Evolutionary conservation across 2,797 vertebrate species (phyloP).

Genomic region (Sylvia borin): DNA sequence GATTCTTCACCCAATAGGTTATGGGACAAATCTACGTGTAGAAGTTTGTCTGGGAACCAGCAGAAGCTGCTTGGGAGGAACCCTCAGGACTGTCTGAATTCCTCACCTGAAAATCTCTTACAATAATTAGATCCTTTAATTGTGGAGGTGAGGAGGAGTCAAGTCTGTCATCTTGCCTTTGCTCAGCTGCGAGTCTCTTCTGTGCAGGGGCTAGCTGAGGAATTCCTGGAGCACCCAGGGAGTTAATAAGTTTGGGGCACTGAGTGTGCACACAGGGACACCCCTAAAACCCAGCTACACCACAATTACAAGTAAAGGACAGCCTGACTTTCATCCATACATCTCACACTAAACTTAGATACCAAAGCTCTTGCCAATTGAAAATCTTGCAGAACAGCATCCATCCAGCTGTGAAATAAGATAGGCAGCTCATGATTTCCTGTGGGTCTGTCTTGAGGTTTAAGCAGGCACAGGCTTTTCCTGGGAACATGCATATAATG

Average conservation of each 20-base stretch:
- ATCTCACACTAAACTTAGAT: not conserved
- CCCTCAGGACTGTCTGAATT: not conserved
- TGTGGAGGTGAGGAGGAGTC: not conserved
- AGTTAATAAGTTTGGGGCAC: not conserved
- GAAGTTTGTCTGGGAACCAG: not conserved
- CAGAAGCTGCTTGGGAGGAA: not conserved
- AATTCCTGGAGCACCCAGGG: not conserved
- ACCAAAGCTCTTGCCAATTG: not conserved
- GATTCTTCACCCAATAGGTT: not conserved
- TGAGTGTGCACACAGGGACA: not conserved
- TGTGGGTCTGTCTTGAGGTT: not conserved
- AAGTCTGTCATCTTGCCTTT: not conserved
- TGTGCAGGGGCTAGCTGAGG: not conserved
- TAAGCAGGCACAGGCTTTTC: not conserved
- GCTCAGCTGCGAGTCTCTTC: not conserved
- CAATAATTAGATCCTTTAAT: not conserved
- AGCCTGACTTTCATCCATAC: not conserved
- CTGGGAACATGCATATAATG: not conserved
- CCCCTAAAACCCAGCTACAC: not conserved
- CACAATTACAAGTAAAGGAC: not conserved
- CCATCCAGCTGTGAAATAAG: not conserved
- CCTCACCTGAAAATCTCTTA: not conserved
- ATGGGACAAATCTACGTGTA: not conserved
- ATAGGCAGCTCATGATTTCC: not conserved
- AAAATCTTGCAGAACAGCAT: conserved; percentile 1